These are phyloP conservation scores for Leuciscus idus DNA, from an alignment of 2,113 vertebrate genomes.

Conservation along the genomic window DNA sequence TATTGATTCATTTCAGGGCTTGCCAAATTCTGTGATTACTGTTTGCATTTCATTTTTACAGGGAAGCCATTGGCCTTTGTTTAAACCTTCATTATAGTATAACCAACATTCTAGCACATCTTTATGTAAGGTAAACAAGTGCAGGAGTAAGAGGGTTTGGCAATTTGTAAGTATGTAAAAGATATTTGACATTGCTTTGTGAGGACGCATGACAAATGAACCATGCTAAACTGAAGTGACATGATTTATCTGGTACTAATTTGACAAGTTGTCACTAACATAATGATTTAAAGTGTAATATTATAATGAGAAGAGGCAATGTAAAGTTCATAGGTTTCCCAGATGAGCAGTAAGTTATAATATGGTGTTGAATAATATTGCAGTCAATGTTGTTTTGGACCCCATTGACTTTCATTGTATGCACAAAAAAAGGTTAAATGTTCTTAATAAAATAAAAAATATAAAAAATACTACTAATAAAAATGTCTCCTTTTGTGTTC, in stretches of 20 bases:
- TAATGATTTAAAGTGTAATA: background rate
- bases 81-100: background rate
- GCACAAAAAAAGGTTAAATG: background rate
- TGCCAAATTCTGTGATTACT: background rate
- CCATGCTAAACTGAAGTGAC: background rate
- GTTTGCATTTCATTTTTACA: constrained; percentile 22
- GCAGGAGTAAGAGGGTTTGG: background rate
- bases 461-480: background rate
- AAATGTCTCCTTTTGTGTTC: background rate
- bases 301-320: background rate
- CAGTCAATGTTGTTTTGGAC: background rate
- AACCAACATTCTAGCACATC: background rate
- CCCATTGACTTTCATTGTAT: background rate
- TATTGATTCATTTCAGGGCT: constrained; percentile 8
- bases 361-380: background rate
- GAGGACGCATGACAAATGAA: constrained; percentile 4
- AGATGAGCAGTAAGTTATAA: background rate
- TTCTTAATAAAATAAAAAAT: background rate
- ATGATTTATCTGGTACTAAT: background rate
- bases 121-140: background rate
- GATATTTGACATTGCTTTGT: background rate
- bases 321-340: background rate
- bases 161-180: background rate
- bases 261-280: background rate
- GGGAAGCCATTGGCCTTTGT: background rate